Percentiles rank a stretch among this genome's conserved stretches.
Conservation (phyloP, 2,113 vertebrate genomes). For the Alouatta palliata region DNA sequence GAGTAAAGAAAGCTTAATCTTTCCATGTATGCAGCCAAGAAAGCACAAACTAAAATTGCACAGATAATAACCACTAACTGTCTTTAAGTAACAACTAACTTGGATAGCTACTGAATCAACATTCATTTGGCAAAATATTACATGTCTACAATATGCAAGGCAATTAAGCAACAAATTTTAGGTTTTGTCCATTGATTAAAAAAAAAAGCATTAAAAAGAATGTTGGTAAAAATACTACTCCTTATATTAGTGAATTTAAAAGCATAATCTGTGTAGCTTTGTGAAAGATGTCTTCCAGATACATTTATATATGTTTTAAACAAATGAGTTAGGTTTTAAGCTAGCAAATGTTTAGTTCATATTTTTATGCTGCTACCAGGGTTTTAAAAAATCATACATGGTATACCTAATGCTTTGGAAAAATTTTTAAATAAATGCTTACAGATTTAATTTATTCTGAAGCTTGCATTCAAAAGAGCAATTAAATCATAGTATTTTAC, state of each 20-base stretch:
- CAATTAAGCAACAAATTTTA: not conserved
- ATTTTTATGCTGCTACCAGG: not conserved
- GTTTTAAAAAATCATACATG: not conserved
- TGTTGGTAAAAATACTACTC: not conserved
- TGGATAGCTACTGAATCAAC: not conserved
- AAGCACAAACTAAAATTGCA: constrained; percentile 38
- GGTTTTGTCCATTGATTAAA: not conserved
- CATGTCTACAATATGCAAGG: not conserved
- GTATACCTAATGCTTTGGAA: not conserved
- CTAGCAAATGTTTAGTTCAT: not conserved
- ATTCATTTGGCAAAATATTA: constrained; percentile 17
- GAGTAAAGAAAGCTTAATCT: constrained; percentile 58
- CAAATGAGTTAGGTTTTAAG: constrained; percentile 19
- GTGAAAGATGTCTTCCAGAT: not conserved
- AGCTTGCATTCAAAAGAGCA: constrained; percentile 7
- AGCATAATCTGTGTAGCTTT: not conserved
- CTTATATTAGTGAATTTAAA: not conserved
- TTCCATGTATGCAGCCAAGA: not conserved
- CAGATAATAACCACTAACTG: not conserved
- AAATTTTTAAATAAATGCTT: not conserved
- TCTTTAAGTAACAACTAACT: not conserved
- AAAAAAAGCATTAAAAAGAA: not conserved
- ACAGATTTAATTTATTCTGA: constrained; percentile 28
- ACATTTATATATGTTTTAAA: constrained; percentile 27
- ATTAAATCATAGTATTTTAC: not conserved